Evolutionary conservation across 2,888 invertebrate species (phyloP).

Genomic region (Galeopsomyia nigrocyanea): DNA sequence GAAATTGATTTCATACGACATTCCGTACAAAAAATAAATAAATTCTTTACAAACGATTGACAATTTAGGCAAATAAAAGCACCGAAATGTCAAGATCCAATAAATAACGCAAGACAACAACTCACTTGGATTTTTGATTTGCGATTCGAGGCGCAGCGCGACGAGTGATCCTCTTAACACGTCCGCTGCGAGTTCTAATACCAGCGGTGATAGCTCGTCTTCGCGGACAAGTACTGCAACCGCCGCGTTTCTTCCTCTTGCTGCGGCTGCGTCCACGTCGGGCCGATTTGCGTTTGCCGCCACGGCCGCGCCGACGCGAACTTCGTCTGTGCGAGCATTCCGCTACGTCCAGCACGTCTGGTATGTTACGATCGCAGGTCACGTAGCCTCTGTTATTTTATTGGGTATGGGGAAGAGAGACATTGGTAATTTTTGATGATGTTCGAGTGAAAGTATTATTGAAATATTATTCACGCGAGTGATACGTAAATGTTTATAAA

Average conservation of each 20-base stretch:
- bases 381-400: slow-evolving; percentile 39
- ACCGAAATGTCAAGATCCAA: too few species aligned
- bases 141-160: too few species aligned
- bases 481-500: background rate
- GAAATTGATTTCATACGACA: too few species aligned
- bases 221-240: background rate
- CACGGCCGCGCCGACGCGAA: background rate
- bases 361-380: slow-evolving; percentile 50
- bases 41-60: too few species aligned
- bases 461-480: background rate
- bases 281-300: background rate
- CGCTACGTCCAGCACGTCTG: slow-evolving; percentile 44
- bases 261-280: background rate
- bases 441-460: too few species aligned
- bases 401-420: background rate
- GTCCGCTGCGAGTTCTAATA: too few species aligned
- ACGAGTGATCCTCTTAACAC: too few species aligned
- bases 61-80: too few species aligned
- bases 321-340: background rate
- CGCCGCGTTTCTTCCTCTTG: slow-evolving; percentile 1
- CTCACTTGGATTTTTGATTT: too few species aligned
- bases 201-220: too few species aligned
- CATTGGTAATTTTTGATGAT: background rate
- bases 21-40: too few species aligned
- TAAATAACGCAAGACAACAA: too few species aligned